Conservation (phyloP, 2,797 vertebrate species). For the Girardinus metallicus region DNA sequence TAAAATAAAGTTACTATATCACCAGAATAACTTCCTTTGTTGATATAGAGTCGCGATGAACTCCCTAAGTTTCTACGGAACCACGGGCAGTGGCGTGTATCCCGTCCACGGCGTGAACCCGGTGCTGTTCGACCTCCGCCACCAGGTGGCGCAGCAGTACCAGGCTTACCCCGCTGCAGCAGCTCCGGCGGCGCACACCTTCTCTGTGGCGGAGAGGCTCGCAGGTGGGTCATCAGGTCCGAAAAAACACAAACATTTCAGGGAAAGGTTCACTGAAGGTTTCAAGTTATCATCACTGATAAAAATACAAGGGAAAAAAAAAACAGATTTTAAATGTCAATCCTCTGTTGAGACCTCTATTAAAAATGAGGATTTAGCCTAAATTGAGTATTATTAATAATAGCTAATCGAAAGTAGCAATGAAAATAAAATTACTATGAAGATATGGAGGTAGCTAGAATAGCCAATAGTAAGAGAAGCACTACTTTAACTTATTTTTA, state of each 20-base stretch:
- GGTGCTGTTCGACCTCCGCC: constrained; percentile 76
- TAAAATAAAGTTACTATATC: background rate
- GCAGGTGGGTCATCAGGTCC: constrained; percentile 72
- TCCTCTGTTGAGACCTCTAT: background rate
- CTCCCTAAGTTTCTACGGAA: constrained; percentile 72
- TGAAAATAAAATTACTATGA: background rate
- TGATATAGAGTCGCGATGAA: constrained; percentile 50
- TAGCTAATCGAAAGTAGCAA: background rate
- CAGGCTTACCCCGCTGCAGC: constrained; percentile 56
- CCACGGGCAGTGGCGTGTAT: constrained; percentile 37
- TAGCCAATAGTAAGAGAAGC: too few species aligned
- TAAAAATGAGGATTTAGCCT: background rate
- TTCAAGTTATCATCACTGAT: background rate
- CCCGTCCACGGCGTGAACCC: constrained; percentile 66
- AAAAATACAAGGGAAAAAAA: background rate
- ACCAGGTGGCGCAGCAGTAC: constrained; percentile 77
- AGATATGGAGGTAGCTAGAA: background rate
- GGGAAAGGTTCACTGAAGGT: background rate
- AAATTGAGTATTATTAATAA: background rate
- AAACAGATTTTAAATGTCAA: background rate
- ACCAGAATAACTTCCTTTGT: background rate
- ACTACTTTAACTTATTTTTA: too few species aligned
- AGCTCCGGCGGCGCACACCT: constrained; percentile 58
- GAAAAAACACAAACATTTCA: background rate
- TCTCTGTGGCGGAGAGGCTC: constrained; percentile 80